These are phyloP conservation scores for Pangasius macronema DNA, from an alignment of 2,797 vertebrate species.

Conservation along the genomic window DNA sequence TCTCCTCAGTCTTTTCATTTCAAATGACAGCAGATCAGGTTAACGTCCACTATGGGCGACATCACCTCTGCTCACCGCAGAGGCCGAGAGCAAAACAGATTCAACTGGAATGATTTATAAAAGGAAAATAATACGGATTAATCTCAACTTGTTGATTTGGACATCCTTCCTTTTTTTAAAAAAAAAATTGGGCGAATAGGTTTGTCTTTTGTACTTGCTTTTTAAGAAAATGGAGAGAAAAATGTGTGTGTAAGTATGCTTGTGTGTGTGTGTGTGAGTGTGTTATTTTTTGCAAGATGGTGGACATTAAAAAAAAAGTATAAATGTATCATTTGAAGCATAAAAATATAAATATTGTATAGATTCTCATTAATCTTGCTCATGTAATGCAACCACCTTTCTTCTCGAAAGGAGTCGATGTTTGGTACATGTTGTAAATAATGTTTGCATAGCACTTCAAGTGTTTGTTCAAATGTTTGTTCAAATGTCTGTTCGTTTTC, in stretches of 20 bases:
- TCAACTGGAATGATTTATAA: constrained; percentile 70
- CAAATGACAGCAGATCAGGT: constrained; percentile 35
- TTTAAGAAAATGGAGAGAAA: constrained; percentile 50
- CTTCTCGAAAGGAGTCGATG: constrained; percentile 92
- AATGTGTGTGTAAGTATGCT: constrained; percentile 55
- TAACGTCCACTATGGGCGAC: not conserved
- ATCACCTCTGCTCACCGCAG: constrained; percentile 26
- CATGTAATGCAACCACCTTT: constrained; percentile 97
- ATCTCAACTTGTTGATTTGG: constrained; percentile 52
- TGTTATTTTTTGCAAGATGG: constrained; percentile 55
- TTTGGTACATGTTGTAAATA: constrained; percentile 87
- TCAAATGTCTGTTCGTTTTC: constrained; percentile 82
- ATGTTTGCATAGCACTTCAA: constrained; percentile 84
- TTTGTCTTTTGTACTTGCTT: constrained; percentile 61
- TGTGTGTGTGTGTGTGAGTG: constrained; percentile 51
- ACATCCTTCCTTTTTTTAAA: constrained; percentile 22
- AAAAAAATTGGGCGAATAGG: constrained; percentile 38
- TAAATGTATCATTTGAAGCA: constrained; percentile 77
- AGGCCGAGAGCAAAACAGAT: constrained; percentile 58
- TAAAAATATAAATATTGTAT: constrained; percentile 83
- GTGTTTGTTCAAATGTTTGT: constrained; percentile 74
- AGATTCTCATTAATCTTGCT: constrained; percentile 83
- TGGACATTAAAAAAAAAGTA: constrained; percentile 68
- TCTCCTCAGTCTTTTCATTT: constrained; percentile 39
- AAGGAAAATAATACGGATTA: constrained; percentile 41